Base-by-base conservation (phyloP, 2,888 invertebrate genomes). In the Malthinus flaveolus region DNA sequence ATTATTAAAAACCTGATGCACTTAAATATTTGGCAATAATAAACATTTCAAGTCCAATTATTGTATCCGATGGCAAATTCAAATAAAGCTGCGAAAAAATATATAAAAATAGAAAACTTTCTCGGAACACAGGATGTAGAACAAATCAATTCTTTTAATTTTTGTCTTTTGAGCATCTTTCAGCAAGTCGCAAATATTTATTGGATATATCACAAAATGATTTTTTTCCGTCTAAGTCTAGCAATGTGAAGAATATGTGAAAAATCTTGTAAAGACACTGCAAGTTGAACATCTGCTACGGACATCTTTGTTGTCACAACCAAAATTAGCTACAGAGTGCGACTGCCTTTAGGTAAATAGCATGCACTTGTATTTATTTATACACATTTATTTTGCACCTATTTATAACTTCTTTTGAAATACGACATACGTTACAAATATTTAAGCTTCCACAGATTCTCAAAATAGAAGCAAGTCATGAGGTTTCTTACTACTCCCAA, bases 351-450 rank as follows among this genome's bases (percentile, higher is more conserved):
- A 47, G 61, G 57, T 63, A 65, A 65, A 63, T 59, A 59, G 56
- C 56, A 44, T 49, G 59, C 36, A 49, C 50, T 53, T 57, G 53
- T 61, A 52, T 61, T 57, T 54, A 66, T 67, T 64, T 66, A 63
- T 23, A 23, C 65, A 66, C 64, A 61, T 66, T 64, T 66, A 66
- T 69, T 73, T 73, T 71, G 70, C 69, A 66, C 67, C 73, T 75
- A 75, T 75, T 74, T 75, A 68, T 75, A 73, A 66, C 62, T 34
- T 57, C 48, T 53, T 58, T 52, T 62, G 66, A 66, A 23, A 70
- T 49, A 44, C 64, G 75, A 75, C 74, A 47, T 67, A 73, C 73
- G 74, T 69, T 53, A 44, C 66, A 67, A 68, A 73, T 73, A 72
- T 69, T 72, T 73, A 71, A 68, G 64, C 68, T 70, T 69, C 66